phyloP scores from a whole-genome alignment of 2,888 invertebrate genomes.

The Papilio gigon region DNA sequence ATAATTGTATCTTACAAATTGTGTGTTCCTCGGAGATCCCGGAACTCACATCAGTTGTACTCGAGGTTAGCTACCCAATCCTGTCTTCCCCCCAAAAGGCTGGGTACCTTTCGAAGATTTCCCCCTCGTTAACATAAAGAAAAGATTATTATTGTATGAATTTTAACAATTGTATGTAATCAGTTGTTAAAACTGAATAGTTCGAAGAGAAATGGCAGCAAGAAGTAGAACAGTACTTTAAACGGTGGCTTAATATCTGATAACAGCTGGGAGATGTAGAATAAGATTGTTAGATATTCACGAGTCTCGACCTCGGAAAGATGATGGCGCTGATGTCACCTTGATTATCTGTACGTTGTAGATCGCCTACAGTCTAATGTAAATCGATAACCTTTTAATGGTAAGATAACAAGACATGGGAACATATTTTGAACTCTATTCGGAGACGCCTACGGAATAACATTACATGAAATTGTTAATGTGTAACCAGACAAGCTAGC shows the following conservation, averaged over 20 bases:
- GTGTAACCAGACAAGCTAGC: conserved; percentile 17
- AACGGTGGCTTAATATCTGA: conserved; percentile 25
- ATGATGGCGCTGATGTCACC: conserved; percentile 40
- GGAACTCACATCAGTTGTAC: too few species aligned
- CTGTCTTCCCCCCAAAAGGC: too few species aligned
- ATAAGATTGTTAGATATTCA: conserved; percentile 40
- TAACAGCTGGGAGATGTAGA: conserved; percentile 29
- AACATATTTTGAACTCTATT: conserved; percentile 37
- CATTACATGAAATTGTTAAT: conserved; percentile 16
- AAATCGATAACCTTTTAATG: conserved; percentile 41
- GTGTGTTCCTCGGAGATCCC: too few species aligned
- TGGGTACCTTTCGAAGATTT: too few species aligned
- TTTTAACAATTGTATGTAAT: background rate
- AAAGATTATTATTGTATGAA: too few species aligned
- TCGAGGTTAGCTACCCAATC: too few species aligned
- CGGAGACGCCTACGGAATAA: conserved; percentile 14
- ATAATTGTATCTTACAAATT: too few species aligned
- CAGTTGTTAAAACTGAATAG: background rate
- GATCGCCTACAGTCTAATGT: conserved; percentile 41
- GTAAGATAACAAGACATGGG: conserved; percentile 26
- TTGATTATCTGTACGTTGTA: conserved; percentile 40
- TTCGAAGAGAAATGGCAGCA: background rate
- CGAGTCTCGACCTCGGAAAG: conserved; percentile 38
- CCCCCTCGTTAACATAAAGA: too few species aligned
- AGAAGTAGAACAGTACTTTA: conserved; percentile 4